phyloP scores from a whole-genome alignment of 1,140 invertebrate genomes.

The Adoxophyes honmai region DNA sequence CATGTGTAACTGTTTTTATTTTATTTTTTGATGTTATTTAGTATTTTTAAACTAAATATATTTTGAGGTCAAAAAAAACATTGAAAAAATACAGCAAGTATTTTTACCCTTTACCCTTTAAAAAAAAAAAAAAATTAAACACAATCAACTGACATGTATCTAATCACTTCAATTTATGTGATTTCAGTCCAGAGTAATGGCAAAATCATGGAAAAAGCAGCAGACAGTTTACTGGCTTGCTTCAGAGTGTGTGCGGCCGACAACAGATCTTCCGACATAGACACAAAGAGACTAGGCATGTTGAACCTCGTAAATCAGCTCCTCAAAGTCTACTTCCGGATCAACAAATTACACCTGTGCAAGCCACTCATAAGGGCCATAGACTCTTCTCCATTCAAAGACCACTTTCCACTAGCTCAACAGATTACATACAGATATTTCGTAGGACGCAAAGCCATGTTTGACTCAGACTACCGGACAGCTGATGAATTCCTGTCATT shows the following conservation, averaged over 20 bases:
- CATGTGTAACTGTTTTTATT: no score
- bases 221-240: slow-evolving; percentile 94
- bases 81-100: no score
- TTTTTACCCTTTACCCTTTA: no score
- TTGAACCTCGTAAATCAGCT: slow-evolving; percentile 97
- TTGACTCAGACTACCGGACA: slow-evolving; percentile 95
- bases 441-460: slow-evolving; percentile 98
- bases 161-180: no score
- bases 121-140: no score
- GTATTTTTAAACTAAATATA: no score
- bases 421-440: slow-evolving; percentile 98
- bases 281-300: slow-evolving; percentile 97
- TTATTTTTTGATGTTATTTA: no score
- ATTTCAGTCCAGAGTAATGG: slow-evolving; percentile 66
- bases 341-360: slow-evolving; percentile 97
- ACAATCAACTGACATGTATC: no score
- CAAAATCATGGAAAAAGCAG: slow-evolving; percentile 92
- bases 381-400: slow-evolving; percentile 92
- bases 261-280: slow-evolving; percentile 89
- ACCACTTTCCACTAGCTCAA: slow-evolving; percentile 90
- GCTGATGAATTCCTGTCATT: slow-evolving; percentile 95
- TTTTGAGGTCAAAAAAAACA: no score
- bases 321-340: slow-evolving; percentile 98
- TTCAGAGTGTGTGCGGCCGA: slow-evolving; percentile 98
- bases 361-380: slow-evolving; percentile 98